These are phyloP conservation scores for Phthorimaea operculella DNA, from an alignment of 1,140 invertebrate species.

Conservation along the genomic window DNA sequence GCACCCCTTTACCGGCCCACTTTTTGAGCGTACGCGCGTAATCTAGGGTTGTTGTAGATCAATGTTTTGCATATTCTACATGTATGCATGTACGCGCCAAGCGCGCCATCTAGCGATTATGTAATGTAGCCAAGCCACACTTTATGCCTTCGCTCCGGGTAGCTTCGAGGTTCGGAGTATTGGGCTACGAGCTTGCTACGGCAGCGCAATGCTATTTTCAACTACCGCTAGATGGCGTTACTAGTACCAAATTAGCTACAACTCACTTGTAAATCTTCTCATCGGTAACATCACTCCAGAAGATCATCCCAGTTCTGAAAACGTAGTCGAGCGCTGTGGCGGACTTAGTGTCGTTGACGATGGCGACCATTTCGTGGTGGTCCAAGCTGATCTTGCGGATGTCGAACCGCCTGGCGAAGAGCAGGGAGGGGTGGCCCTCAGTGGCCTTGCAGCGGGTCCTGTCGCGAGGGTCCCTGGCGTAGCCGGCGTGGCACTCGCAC, in stretches of 20 bases:
- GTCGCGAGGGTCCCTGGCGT: conserved; percentile 85
- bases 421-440: conserved; percentile 84
- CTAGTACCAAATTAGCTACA: neutral
- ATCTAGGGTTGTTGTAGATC: too few species aligned
- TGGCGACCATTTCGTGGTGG: conserved; percentile 89
- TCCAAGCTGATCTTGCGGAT: conserved; percentile 91
- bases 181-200: too few species aligned
- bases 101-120: too few species aligned
- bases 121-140: too few species aligned
- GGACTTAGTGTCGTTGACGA: conserved; percentile 88
- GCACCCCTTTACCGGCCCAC: too few species aligned
- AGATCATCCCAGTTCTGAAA: conserved; percentile 90
- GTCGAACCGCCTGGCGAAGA: conserved; percentile 87
- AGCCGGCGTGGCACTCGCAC: conserved; percentile 90
- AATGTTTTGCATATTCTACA: too few species aligned
- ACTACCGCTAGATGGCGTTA: neutral
- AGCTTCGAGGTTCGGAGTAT: too few species aligned
- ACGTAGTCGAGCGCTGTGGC: conserved; percentile 91
- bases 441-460: conserved; percentile 87
- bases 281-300: conserved; percentile 93
- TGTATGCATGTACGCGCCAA: too few species aligned
- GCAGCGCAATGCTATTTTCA: neutral
- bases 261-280: conserved; percentile 90
- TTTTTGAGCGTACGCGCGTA: too few species aligned
- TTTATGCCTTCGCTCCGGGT: too few species aligned